Percentiles rank a stretch among this genome's conserved stretches.
phyloP scores from a whole-genome alignment of 1,140 invertebrate genomes.

The Lethrus apterus region DNA sequence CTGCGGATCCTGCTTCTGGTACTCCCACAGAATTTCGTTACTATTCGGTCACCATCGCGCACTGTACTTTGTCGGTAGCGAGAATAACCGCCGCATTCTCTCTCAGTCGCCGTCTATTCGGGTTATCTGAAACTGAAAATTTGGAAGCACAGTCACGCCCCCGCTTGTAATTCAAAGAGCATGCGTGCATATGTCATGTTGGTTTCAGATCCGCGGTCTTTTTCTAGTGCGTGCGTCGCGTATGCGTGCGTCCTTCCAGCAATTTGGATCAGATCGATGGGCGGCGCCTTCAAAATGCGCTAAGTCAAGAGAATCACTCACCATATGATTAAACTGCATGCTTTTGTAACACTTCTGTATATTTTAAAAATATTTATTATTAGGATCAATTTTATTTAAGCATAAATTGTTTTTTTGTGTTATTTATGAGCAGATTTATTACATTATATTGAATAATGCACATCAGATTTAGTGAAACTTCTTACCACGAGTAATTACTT shows the following conservation, averaged over 20 bases:
- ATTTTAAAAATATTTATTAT: no score
- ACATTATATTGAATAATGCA: no score
- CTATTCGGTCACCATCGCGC: slow-evolving; percentile 20
- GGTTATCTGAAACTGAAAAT: slow-evolving; percentile 24
- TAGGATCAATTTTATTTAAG: no score
- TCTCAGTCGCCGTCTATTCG: slow-evolving; percentile 1
- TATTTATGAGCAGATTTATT: no score
- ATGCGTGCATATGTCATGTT: slow-evolving; percentile 32
- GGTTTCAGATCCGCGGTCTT: slow-evolving; percentile 21
- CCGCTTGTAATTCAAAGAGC: slow-evolving; percentile 29
- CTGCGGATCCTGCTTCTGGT: slow-evolving; percentile 26
- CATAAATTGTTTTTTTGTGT: no score
- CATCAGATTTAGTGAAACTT: no score
- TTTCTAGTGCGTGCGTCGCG: slow-evolving; percentile 8
- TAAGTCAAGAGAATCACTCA: no score
- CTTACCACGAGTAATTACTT: no score
- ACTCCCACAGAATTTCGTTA: slow-evolving; percentile 23
- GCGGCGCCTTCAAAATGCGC: slow-evolving; percentile 33
- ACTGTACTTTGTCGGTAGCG: slow-evolving; percentile 12
- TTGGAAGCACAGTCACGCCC: slow-evolving; percentile 28
- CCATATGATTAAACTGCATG: no score
- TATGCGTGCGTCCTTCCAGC: slow-evolving; percentile 20
- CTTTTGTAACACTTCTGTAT: no score
- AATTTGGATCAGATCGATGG: slow-evolving; percentile 28
- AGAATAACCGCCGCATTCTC: slow-evolving; percentile 11